Conservation (phyloP, 1,140 invertebrate species). For the Euglossa dilemma region DNA sequence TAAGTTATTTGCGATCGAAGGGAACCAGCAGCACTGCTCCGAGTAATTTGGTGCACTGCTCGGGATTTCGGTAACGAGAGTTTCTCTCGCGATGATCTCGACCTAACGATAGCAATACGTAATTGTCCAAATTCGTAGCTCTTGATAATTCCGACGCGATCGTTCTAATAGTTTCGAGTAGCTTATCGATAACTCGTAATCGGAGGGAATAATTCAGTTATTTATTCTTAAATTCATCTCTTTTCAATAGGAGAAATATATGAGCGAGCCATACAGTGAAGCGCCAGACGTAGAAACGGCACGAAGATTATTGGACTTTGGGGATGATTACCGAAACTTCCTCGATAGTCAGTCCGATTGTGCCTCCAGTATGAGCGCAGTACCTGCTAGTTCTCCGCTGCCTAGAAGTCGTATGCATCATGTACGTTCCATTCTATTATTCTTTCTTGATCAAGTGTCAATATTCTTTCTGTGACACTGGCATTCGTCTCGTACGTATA, state of each 20-base stretch:
- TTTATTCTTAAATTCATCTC: neutral
- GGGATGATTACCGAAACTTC: conserved; percentile 94
- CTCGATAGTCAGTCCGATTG: conserved; percentile 93
- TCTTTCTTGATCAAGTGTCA: conserved; percentile 73
- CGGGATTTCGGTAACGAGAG: too few species aligned
- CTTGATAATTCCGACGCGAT: neutral
- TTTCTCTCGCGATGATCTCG: too few species aligned
- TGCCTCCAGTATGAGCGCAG: conserved; percentile 88
- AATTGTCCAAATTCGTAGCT: neutral
- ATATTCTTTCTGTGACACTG: conserved; percentile 73
- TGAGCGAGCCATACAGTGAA: conserved; percentile 95
- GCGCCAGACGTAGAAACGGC: conserved; percentile 93
- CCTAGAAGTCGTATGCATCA: conserved; percentile 76
- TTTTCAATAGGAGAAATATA: conserved; percentile 91
- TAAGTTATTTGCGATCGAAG: neutral
- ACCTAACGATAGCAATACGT: too few species aligned
- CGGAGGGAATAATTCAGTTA: neutral
- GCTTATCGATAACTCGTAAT: too few species aligned
- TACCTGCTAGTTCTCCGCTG: conserved; percentile 73
- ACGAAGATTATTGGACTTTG: conserved; percentile 91
- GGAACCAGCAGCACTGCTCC: too few species aligned
- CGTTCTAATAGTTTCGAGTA: neutral
- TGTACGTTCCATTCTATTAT: conserved; percentile 75
- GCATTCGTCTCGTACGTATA: neutral
- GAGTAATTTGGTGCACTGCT: too few species aligned